A percentile compares a stretch with the other conserved stretches of the same genome.
Conservation (phyloP, 2,888 invertebrate genomes). For the Lochmaea capreae region DNA sequence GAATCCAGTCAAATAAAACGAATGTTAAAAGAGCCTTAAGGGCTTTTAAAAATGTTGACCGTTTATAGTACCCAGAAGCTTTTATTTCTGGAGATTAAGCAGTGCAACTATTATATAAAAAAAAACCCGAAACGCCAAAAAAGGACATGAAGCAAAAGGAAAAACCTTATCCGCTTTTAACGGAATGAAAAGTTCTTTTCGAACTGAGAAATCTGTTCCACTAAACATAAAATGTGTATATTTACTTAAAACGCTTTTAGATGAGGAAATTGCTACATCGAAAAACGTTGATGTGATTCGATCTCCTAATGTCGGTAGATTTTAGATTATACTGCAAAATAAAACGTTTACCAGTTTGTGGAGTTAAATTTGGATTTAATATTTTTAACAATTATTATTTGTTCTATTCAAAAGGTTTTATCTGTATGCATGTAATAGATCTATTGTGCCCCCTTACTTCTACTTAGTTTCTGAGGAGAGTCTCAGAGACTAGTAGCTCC, state of each 20-base stretch:
- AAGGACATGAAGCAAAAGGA: constrained; percentile 35
- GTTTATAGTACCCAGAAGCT: background rate
- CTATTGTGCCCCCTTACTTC: no score
- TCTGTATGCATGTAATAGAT: no score
- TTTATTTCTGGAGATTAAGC: constrained; percentile 16
- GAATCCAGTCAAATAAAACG: no score
- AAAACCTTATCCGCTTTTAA: constrained; percentile 51
- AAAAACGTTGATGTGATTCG: constrained; percentile 33
- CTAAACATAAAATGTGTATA: constrained; percentile 47
- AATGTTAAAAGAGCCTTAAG: background rate
- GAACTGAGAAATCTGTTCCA: constrained; percentile 41
- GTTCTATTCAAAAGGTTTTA: no score
- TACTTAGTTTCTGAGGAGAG: no score
- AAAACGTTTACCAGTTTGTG: background rate
- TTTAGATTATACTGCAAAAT: constrained; percentile 26
- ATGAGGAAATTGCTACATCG: constrained; percentile 35
- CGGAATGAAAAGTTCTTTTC: constrained; percentile 49
- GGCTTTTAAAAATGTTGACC: background rate
- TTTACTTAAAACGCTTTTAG: constrained; percentile 44
- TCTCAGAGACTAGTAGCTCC: no score
- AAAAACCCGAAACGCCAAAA: background rate
- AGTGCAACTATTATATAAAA: constrained; percentile 2
- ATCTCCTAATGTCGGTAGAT: constrained; percentile 35
- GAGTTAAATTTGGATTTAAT: background rate
- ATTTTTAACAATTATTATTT: no score